Conservation (phyloP, 2,888 invertebrate species). For the Caenorhabditis sp. region DNA sequence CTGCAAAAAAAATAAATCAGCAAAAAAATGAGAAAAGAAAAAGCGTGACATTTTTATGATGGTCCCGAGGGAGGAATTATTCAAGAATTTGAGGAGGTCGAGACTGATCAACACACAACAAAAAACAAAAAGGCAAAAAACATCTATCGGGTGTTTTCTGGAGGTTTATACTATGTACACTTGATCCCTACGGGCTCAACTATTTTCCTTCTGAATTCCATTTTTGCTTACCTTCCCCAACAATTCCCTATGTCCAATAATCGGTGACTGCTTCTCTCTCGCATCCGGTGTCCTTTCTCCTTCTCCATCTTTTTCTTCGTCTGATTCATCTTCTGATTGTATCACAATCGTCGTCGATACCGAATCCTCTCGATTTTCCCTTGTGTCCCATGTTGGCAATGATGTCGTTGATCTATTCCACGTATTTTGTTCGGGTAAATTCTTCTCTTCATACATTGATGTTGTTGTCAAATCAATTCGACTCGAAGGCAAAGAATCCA, state of each 20-base stretch:
- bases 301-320: background rate
- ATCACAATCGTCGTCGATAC: background rate
- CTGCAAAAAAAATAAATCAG: background rate
- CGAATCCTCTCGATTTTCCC: background rate
- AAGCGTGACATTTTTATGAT: background rate
- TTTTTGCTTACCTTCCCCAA: background rate
- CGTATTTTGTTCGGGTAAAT: background rate
- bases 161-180: no score
- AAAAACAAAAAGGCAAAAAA: background rate
- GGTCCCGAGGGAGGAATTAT: background rate
- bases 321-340: slow-evolving; percentile 1
- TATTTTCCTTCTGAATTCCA: no score
- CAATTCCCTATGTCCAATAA: background rate
- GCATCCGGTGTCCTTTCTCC: background rate
- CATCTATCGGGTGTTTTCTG: no score
- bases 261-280: background rate
- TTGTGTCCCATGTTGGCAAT: background rate
- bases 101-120: background rate
- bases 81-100: background rate
- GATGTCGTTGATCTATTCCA: background rate
- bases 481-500: slow-evolving; percentile 53
- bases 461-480: slow-evolving; percentile 19
- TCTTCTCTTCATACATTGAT: background rate
- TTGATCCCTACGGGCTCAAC: no score
- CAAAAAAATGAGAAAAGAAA: slow-evolving; percentile 1